These are phyloP conservation scores for Batillaria attramentaria DNA, from an alignment of 1,140 invertebrate species.

Conservation along the genomic window DNA sequence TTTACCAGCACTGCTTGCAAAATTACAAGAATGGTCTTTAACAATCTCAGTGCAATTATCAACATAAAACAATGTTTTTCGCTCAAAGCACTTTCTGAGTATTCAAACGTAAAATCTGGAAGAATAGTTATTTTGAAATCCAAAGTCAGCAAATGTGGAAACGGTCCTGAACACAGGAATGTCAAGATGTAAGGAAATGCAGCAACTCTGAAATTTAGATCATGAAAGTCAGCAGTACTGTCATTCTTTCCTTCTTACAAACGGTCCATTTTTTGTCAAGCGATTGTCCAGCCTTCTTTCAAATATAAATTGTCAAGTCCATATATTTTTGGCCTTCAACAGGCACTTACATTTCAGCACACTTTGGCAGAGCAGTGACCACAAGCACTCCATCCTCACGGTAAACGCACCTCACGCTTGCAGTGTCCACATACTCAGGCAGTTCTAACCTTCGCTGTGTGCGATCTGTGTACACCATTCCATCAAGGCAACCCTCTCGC, in stretches of 20 bases:
- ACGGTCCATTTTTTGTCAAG: too few relatives aligned
- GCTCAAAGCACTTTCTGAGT: too few relatives aligned
- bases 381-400: neutral
- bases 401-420: constrained; percentile 4
- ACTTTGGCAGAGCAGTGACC: neutral
- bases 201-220: neutral
- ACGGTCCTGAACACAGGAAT: neutral
- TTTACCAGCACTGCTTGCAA: too few relatives aligned
- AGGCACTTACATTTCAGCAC: neutral
- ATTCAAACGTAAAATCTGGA: too few relatives aligned
- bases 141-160: too few relatives aligned
- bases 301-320: neutral
- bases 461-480: neutral
- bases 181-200: neutral
- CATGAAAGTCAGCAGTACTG: neutral
- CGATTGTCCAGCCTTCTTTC: neutral
- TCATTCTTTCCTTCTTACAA: neutral
- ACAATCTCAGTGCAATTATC: too few relatives aligned
- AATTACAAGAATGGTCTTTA: too few relatives aligned
- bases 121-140: too few relatives aligned
- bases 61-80: too few relatives aligned
- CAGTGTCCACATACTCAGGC: neutral
- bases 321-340: neutral
- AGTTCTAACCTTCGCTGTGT: neutral
- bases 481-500: constrained; percentile 6